Evolutionary conservation across 1,140 invertebrate genomes (phyloP), one percentile per base, ranked within the genome.

Genomic region (Ceratina australensis): DNA sequence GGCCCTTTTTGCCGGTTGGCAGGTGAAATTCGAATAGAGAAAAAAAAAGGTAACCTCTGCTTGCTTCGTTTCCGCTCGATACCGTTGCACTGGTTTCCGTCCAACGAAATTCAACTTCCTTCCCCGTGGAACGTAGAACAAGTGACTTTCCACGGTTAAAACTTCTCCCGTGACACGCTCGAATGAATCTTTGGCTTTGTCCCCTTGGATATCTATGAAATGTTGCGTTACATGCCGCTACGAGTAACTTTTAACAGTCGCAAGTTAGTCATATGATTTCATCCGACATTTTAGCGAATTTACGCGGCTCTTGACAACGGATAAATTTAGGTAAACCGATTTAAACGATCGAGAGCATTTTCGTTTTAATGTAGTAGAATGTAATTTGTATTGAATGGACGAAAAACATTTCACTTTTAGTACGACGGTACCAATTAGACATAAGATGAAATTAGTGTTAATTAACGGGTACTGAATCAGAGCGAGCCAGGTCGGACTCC

Each of bases 171-270:
- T 24, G 75, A 71, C 80, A 79, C 69, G 59, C 52, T 49, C 65
- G 52, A 63, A 64, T 57, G 71, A 78, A 63, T 79, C 60, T 74
- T 42, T 56, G 72, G 54, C 59, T 66, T 82, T 71, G 47, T 82
- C 66, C 52, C 26, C 50, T 42, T 76, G 79, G 77, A 82, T 82
- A 82, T 79, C 79, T 66, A 73, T 80, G 72, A 79, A 80, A 80
- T 57, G 57, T 56, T 57, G 65, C 63, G 69, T 69, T 61, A 49
- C 47, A 28, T 8, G 49, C 72, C 57, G 68, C 69, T 54, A 59
- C 16, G 49, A 47, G 33, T 22, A 42, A 69, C 72, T 52, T 72
- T 80, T 76, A 74, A 83, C 63, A 72, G 72, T 64, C 61, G 71
- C 79, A 82, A 83, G 72, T 84, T 80, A 79, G 18, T 72, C 63